A percentile compares a stretch with the other conserved stretches of the same genome.
Conservation (phyloP, 2,888 invertebrate species). For the Drosophila picticornis region DNA sequence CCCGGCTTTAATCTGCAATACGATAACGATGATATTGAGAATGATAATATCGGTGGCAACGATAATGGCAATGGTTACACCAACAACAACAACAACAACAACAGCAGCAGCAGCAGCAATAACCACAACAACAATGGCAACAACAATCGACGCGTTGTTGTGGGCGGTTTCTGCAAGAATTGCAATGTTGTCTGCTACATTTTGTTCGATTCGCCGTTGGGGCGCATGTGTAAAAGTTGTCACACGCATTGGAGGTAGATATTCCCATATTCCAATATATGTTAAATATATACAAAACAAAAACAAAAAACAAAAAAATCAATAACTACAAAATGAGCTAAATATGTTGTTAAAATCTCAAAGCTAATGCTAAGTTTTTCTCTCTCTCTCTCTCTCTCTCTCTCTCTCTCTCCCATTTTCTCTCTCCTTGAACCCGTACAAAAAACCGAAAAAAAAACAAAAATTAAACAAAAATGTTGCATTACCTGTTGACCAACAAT, state of each 20-base stretch:
- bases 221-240: conserved; percentile 93
- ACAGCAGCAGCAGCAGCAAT: conserved; percentile 24
- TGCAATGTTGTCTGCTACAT: conserved; percentile 92
- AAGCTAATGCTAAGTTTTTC: conserved; percentile 69
- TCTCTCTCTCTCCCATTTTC: conserved; percentile 35
- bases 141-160: conserved; percentile 48
- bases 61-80: conserved; percentile 9
- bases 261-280: conserved; percentile 27
- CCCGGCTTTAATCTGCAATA: conserved; percentile 54
- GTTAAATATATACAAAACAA: conserved; percentile 4
- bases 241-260: conserved; percentile 93
- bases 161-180: conserved; percentile 84
- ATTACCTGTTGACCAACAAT: conserved; percentile 24
- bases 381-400: conserved; percentile 49
- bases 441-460: conserved; percentile 14
- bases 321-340: conserved; percentile 26
- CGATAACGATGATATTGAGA: conserved; percentile 46
- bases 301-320: conserved; percentile 17
- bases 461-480: conserved; percentile 30
- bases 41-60: conserved; percentile 1
- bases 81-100: conserved; percentile 33
- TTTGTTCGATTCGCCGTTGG: conserved; percentile 91
- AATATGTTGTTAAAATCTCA: conserved; percentile 31
- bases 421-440: conserved; percentile 17
- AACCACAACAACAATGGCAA: conserved; percentile 22